Evolutionary conservation across 2,888 invertebrate genomes (phyloP), one percentile per base, ranked within the genome.

Genomic region (Tridacna crocea): DNA sequence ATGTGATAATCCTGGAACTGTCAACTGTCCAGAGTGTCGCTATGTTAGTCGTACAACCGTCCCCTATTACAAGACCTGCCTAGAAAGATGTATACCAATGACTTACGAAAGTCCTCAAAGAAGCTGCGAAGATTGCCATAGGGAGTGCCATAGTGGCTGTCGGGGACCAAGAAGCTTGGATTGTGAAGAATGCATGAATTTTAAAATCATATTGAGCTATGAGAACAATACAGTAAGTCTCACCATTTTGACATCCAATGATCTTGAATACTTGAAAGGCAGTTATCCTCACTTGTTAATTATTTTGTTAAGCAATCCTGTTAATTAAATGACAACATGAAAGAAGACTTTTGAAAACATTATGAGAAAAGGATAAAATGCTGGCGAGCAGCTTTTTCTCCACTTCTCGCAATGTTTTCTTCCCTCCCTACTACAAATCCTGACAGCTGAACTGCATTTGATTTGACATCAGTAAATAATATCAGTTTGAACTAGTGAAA

Each of bases 1-100:
- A 85, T 99, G 99, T 94, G 97, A 97, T 12, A 97, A 97, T 2
- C 98, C 97, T 92, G 98, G 98, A 36, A 97, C 97, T 89, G 83
- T 75, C 2, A 97, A 98, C 90, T 99, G 99, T 93, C 96, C 97
- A 90, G 97, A 97, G 88, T 99, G 99, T 93, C 96, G 96, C 46
- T 97, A 97, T 78, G 98, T 97, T 94, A 97, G 97, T 12, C 79
- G 84, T 81, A 97, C 97, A 0, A 51, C 70, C 12, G 98, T 98
- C 92, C 27, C 17, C 4, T 22, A 0, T 15, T 66, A 36, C 27
- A 63, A 27, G 48, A 74, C 83, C 55, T 93, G 92, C 75, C 84
- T 90, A 92, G 97, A 98, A 85, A 97, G 97, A 92, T 98, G 98
- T 92, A 97, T 98, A 0, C 94, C 96, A 0, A 98, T 98, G 93